Conservation (phyloP, 2,888 invertebrate genomes). For the Matsumyia berberina region DNA sequence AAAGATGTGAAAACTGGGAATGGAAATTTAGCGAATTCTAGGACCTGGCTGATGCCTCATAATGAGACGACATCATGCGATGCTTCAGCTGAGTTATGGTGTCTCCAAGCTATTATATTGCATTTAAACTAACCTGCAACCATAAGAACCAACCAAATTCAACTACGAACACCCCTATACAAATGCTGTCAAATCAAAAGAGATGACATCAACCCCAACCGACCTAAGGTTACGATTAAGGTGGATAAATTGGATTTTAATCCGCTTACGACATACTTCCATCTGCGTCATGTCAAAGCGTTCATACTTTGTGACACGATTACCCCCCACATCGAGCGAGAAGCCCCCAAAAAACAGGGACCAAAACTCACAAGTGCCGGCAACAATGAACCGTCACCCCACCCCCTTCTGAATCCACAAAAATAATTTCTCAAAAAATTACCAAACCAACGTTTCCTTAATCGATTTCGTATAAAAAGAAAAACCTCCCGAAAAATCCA, state of each 20-base stretch:
- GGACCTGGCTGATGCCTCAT: too few species aligned
- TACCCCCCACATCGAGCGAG: not conserved
- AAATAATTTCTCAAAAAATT: not conserved
- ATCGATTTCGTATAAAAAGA: conserved; percentile 19
- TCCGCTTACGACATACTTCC: conserved; percentile 3
- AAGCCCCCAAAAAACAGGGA: not conserved
- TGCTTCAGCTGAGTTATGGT: too few species aligned
- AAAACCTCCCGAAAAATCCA: conserved; percentile 13
- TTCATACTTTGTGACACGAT: conserved; percentile 9
- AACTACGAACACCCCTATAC: not conserved
- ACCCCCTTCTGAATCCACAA: not conserved
- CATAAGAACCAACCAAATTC: too few species aligned
- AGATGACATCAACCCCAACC: not conserved
- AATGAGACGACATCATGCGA: too few species aligned
- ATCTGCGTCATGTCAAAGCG: conserved; percentile 1
- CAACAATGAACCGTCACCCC: not conserved
- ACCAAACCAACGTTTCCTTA: conserved; percentile 15
- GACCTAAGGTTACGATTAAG: conserved; percentile 11
- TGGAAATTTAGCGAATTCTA: too few species aligned
- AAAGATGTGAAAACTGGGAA: too few species aligned
- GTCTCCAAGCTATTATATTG: too few species aligned
- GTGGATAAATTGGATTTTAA: conserved; percentile 24
- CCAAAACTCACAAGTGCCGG: not conserved
- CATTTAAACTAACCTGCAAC: too few species aligned
- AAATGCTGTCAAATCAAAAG: not conserved